Evolutionary conservation across 2,797 vertebrate species (phyloP).

Genomic region (Selene dorsalis): DNA sequence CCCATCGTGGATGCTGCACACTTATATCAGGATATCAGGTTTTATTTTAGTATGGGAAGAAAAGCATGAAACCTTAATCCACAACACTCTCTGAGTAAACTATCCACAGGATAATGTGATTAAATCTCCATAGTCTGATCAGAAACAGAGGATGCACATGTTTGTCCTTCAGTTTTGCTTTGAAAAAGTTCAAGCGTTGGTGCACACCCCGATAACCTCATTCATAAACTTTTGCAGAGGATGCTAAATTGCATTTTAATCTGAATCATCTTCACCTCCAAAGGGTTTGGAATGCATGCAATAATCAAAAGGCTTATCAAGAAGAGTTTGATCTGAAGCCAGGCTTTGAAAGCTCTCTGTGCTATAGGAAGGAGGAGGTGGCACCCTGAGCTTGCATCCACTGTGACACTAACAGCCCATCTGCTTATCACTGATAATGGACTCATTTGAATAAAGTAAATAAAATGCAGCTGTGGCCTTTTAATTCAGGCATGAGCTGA

Average conservation of each 20-base stretch:
- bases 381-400: slow-evolving; percentile 18
- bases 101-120: not conserved
- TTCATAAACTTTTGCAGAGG: not conserved
- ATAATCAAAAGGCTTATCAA: slow-evolving; percentile 52
- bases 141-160: not conserved
- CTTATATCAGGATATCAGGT: slow-evolving; percentile 17
- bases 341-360: slow-evolving; percentile 51
- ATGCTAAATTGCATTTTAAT: slow-evolving; percentile 27
- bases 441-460: slow-evolving; percentile 53
- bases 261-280: slow-evolving; percentile 15
- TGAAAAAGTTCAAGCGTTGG: not conserved
- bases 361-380: slow-evolving; percentile 18
- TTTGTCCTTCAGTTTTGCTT: not conserved
- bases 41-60: slow-evolving; percentile 4
- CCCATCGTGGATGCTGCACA: slow-evolving; percentile 32
- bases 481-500: slow-evolving; percentile 34
- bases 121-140: not conserved
- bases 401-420: slow-evolving; percentile 54
- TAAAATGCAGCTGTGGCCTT: slow-evolving; percentile 50
- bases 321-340: slow-evolving; percentile 27
- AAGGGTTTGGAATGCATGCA: slow-evolving; percentile 18
- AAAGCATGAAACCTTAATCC: not conserved
- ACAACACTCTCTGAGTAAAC: not conserved
- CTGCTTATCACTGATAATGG: slow-evolving; percentile 63
- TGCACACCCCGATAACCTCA: not conserved